Conservation (phyloP, 2,888 invertebrate species). For the Orchesella flavescens region DNA sequence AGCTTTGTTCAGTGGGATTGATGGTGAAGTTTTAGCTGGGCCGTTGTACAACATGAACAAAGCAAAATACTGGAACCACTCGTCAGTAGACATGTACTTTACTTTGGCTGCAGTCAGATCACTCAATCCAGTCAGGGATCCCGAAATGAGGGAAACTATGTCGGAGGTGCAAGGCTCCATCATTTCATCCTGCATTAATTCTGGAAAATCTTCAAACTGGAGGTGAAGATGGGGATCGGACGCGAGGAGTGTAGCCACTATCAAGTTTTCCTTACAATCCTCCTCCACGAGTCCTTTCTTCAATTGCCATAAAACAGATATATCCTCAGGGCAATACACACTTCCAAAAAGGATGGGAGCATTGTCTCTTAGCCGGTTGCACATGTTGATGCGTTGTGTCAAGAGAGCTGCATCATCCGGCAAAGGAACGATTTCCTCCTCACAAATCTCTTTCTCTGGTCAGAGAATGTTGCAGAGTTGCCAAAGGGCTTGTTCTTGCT, state of each 20-base stretch:
- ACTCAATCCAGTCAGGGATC: slow-evolving; percentile 25
- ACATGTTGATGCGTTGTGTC: slow-evolving; percentile 57
- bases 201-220: slow-evolving; percentile 42
- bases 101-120: slow-evolving; percentile 11
- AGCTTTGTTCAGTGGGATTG: slow-evolving; percentile 58
- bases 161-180: slow-evolving; percentile 38
- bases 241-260: slow-evolving; percentile 57
- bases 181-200: slow-evolving; percentile 44
- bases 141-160: slow-evolving; percentile 60
- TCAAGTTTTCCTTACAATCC: slow-evolving; percentile 63
- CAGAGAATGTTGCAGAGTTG: slow-evolving; percentile 87
- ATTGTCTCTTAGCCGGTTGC: slow-evolving; percentile 63
- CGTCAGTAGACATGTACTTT: slow-evolving; percentile 74
- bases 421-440: not conserved
- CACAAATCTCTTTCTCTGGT: slow-evolving; percentile 74
- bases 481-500: slow-evolving; percentile 76
- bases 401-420: slow-evolving; percentile 56
- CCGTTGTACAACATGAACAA: slow-evolving; percentile 83
- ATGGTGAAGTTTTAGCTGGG: slow-evolving; percentile 9
- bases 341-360: slow-evolving; percentile 61
- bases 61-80: slow-evolving; percentile 88
- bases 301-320: slow-evolving; percentile 60
- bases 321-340: slow-evolving; percentile 35
- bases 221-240: slow-evolving; percentile 46
- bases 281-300: slow-evolving; percentile 64